These are phyloP conservation scores for Heliconius congener DNA, from an alignment of 1,140 invertebrate species.

Conservation along the genomic window DNA sequence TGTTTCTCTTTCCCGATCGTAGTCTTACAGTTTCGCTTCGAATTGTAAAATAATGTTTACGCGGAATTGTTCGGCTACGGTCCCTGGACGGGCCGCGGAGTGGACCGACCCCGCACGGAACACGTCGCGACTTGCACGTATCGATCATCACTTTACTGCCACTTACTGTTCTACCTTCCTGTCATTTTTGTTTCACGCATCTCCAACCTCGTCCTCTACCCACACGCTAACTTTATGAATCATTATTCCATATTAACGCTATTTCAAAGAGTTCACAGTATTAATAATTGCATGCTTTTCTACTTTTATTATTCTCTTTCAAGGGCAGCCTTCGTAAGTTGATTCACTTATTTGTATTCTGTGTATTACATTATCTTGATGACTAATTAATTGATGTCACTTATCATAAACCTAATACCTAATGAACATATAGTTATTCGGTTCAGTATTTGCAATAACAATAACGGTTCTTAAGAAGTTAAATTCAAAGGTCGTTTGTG, in stretches of 20 bases:
- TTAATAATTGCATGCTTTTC: conserved; percentile 56
- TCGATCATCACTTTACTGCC: conserved; percentile 76
- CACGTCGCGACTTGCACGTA: conserved; percentile 68
- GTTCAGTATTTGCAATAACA: too few relatives aligned
- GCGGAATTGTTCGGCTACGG: conserved; percentile 25
- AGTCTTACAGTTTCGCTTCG: conserved; percentile 26
- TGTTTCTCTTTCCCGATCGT: conserved; percentile 27
- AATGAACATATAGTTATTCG: too few relatives aligned
- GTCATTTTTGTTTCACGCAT: conserved; percentile 73
- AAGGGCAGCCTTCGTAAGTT: conserved; percentile 48
- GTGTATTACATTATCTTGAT: neutral
- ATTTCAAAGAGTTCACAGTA: conserved; percentile 37
- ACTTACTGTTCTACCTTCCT: conserved; percentile 74
- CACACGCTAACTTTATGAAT: conserved; percentile 61
- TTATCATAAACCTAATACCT: neutral
- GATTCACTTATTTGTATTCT: conserved; percentile 25
- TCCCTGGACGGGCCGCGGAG: conserved; percentile 25
- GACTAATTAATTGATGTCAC: conserved; percentile 7
- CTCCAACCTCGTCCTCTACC: conserved; percentile 71
- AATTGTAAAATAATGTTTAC: neutral
- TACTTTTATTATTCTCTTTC: conserved; percentile 50
- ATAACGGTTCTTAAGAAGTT: neutral
- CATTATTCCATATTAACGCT: conserved; percentile 40
- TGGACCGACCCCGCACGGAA: conserved; percentile 74
- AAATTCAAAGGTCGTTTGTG: neutral